Percentiles rank a stretch among this genome's conserved stretches.
phyloP scores from a whole-genome alignment of 1,140 invertebrate genomes.

The Phymastichus coffea region DNA sequence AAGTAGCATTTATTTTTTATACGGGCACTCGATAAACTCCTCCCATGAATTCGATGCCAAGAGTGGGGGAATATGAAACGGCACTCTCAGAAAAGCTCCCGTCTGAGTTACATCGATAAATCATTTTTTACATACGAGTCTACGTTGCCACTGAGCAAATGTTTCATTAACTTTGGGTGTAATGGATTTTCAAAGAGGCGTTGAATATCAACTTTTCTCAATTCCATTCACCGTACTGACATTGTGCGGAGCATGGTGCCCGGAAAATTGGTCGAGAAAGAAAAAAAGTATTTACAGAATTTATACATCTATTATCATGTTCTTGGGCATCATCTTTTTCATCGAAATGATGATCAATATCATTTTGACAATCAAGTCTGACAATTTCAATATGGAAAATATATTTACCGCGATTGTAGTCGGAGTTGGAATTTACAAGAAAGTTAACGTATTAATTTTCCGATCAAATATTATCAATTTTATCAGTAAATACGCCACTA shows the following conservation, averaged over 20 bases:
- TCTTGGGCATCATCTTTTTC: neutral
- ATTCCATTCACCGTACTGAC: conserved; percentile 7
- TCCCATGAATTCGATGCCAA: no score
- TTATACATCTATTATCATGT: neutral
- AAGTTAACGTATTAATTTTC: neutral
- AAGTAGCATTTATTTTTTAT: no score
- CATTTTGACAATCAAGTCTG: neutral
- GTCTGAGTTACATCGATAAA: no score
- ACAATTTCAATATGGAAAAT: neutral
- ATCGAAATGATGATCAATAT: neutral
- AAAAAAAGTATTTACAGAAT: neutral
- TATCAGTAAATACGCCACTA: neutral
- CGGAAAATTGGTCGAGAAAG: neutral
- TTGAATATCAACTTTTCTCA: neutral
- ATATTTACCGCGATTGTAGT: neutral
- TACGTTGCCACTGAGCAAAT: no score
- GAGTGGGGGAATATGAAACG: no score
- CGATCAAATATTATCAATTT: neutral
- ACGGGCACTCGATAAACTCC: no score
- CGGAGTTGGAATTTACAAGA: neutral
- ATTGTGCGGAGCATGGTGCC: neutral
- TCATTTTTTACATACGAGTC: no score
- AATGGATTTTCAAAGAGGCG: conserved; percentile 1
- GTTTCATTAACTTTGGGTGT: no score
- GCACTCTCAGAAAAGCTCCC: no score